Evolutionary conservation across 2,113 vertebrate genomes (phyloP).

Genomic region (Ornithorhynchus anatinus): DNA sequence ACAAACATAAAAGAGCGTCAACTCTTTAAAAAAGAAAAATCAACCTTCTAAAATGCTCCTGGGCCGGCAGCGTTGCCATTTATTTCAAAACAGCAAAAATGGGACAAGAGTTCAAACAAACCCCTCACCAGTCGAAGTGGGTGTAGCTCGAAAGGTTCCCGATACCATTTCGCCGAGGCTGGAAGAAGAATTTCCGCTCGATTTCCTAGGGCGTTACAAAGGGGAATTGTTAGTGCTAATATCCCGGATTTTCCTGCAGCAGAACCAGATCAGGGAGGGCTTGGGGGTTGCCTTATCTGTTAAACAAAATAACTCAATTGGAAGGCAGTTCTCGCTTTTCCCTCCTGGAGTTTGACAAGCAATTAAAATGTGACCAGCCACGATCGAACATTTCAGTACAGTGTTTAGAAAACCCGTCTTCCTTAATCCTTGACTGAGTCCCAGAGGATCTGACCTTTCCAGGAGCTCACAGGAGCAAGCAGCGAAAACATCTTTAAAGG

Average conservation of each 20-base stretch:
- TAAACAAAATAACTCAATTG: no score
- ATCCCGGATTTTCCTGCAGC: constrained; percentile 9
- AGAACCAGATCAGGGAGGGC: constrained; percentile 33
- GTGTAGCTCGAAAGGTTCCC: constrained; percentile 91
- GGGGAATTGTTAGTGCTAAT: constrained; percentile 8
- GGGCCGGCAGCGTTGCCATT: neutral
- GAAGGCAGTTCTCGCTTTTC: no score
- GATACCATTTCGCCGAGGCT: constrained; percentile 98
- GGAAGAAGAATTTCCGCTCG: constrained; percentile 95
- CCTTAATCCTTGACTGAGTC: no score
- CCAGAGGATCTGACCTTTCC: no score
- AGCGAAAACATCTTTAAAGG: no score
- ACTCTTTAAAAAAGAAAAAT: neutral
- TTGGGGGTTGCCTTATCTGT: constrained; percentile 41
- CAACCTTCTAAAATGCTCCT: neutral
- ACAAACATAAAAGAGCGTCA: constrained; percentile 6
- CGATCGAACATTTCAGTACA: no score
- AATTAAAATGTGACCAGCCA: no score
- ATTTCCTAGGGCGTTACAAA: constrained; percentile 79
- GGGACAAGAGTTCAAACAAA: neutral
- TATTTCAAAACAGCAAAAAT: constrained; percentile 8
- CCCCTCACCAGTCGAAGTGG: constrained; percentile 84
- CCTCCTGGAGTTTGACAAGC: no score
- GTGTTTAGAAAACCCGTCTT: no score
- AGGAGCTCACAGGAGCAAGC: no score